These are phyloP conservation scores for Dendrolimus kikuchii DNA, from an alignment of 1,140 invertebrate genomes.

Conservation along the genomic window DNA sequence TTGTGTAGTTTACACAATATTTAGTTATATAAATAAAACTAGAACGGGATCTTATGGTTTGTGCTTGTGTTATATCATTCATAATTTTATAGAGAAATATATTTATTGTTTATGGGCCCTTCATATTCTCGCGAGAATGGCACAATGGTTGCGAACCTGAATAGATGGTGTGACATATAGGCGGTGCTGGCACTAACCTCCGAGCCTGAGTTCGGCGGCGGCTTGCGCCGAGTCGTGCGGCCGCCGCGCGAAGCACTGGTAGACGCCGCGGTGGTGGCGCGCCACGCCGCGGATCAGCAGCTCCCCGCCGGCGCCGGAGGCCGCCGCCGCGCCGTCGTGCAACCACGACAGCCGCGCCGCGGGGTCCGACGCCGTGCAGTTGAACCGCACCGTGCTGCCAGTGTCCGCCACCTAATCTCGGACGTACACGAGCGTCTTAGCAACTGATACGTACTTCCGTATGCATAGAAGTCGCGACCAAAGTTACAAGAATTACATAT, in stretches of 20 bases:
- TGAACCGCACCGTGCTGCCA: conserved; percentile 45
- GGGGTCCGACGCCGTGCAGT: conserved; percentile 79
- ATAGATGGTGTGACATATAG: background rate
- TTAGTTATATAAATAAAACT: too few relatives aligned
- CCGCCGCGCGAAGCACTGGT: conserved; percentile 83
- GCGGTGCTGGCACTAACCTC: conserved; percentile 72
- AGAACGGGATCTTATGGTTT: too few relatives aligned
- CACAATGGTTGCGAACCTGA: too few relatives aligned
- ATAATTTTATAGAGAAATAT: too few relatives aligned
- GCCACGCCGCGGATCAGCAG: conserved; percentile 76
- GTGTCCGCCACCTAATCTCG: conserved; percentile 39
- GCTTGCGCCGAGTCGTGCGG: conserved; percentile 79
- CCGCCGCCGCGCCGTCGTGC: conserved; percentile 75
- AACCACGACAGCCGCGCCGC: conserved; percentile 81
- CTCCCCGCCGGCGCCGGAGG: conserved; percentile 60
- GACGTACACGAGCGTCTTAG: too few relatives aligned
- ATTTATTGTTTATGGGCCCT: too few relatives aligned
- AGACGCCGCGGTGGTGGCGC: conserved; percentile 83
- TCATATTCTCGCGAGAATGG: too few relatives aligned
- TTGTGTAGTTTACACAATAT: too few relatives aligned
- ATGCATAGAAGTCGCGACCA: too few relatives aligned
- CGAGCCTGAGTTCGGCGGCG: conserved; percentile 79
- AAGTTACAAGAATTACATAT: too few relatives aligned
- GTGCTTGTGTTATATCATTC: too few relatives aligned
- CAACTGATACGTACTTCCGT: too few relatives aligned